Conservation (phyloP, 1,140 invertebrate genomes). For the Rhopalosiphum padi region DNA sequence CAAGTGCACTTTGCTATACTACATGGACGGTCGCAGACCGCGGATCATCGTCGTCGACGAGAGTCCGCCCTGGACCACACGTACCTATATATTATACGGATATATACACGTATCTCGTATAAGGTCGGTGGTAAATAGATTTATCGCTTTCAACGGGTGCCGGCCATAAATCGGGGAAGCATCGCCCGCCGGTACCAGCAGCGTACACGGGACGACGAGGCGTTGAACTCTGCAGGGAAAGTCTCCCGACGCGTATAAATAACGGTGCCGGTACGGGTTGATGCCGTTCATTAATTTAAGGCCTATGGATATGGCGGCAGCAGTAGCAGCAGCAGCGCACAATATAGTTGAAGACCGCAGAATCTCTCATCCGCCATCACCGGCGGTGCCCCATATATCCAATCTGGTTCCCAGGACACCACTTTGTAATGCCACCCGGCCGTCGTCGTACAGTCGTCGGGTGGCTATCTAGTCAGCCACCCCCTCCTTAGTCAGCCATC, state of each 20-base stretch:
- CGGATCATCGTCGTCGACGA: too few relatives aligned
- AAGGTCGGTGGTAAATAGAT: conserved; percentile 21
- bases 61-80: not conserved
- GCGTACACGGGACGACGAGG: not conserved
- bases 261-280: conserved; percentile 43
- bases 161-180: conserved; percentile 37
- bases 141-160: conserved; percentile 54
- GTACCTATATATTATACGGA: not conserved
- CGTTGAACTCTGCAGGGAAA: conserved; percentile 48
- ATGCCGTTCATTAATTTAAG: conserved; percentile 53
- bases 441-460: not conserved
- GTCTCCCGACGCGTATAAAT: conserved; percentile 56
- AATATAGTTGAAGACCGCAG: conserved; percentile 32
- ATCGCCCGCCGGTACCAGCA: not conserved
- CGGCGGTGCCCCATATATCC: conserved; percentile 21
- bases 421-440: not conserved
- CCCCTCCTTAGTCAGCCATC: not conserved
- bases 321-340: not conserved
- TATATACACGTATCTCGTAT: not conserved
- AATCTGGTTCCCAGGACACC: conserved; percentile 53
- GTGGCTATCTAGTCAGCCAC: not conserved
- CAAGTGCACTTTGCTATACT: not conserved
- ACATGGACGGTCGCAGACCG: not conserved
- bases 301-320: not conserved
- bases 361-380: conserved; percentile 20